Evolutionary conservation across 2,888 invertebrate genomes (phyloP), one percentile per base, ranked within the genome.

Genomic region (Acrobasis consociella): DNA sequence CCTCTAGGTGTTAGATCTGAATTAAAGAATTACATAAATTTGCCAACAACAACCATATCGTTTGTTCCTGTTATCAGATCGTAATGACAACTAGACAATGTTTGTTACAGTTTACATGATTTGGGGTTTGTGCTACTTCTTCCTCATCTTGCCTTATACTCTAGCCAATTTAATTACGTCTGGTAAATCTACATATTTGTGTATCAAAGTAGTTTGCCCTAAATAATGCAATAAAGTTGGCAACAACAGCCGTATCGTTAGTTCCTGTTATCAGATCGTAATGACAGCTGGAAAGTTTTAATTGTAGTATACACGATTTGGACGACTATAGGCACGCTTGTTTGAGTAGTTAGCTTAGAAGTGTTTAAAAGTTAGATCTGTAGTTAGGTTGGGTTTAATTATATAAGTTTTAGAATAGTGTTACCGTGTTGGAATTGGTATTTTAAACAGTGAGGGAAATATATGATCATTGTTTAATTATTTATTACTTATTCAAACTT

Each of bases 251-350:
- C 15, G 46, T 56, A 56, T 46, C 55, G 55, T 56, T 46, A 17
- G 17, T 56, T 39, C 17, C 39, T 13, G 9, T 16, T 56, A 56
- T 56, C 56, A 60, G 59, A 60, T 60, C 15, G 59, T 49, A 60
- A 60, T 60, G 59, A 60, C 50, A 60, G 59, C 22, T 46, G 7
- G 10, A 10, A 38, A 60, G 59, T 60, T 60, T 52, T 58, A 58
- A 58, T 60, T 39, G 31, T 17, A 13, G 46, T 42, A 31, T 31
- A 49, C 58, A 49, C 46, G 58, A 59, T 50, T 60, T 37, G 13
- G 49, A 42, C 46, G 5, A 13, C 13, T 13, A 46, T 46, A 10
- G 11, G 46, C 7, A n/a, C n/a, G 46, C 31, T n/a, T 46, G n/a
- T 46, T 46, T 13, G 46, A n/a, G 13, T 46, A 46, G 46, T 46